Evolutionary conservation across 35 echinoderm and acorn worm species (phyloP), one percentile per base, ranked within the genome.

Genomic region (Heliocidaris erythrogramma): DNA sequence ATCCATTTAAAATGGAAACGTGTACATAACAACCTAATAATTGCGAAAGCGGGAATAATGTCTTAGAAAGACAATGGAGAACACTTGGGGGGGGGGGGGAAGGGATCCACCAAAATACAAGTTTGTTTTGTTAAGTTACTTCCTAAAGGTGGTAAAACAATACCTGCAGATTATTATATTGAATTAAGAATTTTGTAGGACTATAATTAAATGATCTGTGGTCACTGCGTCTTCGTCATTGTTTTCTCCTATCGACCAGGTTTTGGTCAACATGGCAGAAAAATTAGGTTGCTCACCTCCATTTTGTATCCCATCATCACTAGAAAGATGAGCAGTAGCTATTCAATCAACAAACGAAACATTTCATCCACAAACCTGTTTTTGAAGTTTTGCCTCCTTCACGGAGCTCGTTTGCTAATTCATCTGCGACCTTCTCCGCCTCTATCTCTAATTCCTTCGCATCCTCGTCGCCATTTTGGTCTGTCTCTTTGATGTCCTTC

Each of bases 401-500:
- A 24, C 17, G 9, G 7, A 92, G 48, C 27, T 92, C 91, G 5
- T 92, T 16, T 59, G 50, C 31, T 59, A 92, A 59, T 92, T 92
- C 91, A 30, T 92, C 48, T 13, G 91, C 91, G 3, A 92, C 13
- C 9, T 92, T 59, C 48, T 92, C 91, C 27, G 91, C 91, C 49
- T 92, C 91, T 13, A 52, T 13, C n/a, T 49, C 49, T 30, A 92
- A 59, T 27, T 92, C 91, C 17, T 14, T n/a, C 11, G 91, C 91
- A 27, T 92, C 91, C 29, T 52, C 91, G 31, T 92, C 31, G 2
- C 91, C 91, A 59, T 92, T 92, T 12, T 92, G 48, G 91, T 92
- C 91, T 42, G 47, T 59, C 48, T 92, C 91, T 12, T 92, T 59
- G 91, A 92, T 92, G 11, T 92, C 91, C 91, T 92, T 92, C 8